These are phyloP conservation scores for Malurus alboscapulatus DNA, from an alignment of 2,113 vertebrate species.

Conservation along the genomic window DNA sequence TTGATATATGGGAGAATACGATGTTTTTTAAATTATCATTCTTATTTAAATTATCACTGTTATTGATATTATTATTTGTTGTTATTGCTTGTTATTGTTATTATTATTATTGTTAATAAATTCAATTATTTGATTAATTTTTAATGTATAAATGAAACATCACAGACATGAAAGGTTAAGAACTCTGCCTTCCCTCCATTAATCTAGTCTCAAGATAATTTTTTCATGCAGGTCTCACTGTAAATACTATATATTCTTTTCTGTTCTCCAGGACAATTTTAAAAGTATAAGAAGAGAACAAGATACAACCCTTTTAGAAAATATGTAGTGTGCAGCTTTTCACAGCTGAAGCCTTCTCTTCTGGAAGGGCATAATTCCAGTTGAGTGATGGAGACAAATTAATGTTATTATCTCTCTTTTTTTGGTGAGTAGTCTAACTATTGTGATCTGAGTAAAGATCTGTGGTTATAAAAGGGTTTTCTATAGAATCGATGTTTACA, in stretches of 20 bases:
- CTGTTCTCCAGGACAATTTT: neutral
- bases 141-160: neutral
- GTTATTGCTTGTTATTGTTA: neutral
- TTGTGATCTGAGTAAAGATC: neutral
- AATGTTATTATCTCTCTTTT: neutral
- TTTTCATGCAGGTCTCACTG: accelerated
- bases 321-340: neutral
- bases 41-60: neutral
- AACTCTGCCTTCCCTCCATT: neutral
- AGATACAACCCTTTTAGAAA: neutral
- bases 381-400: neutral
- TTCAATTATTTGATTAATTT: neutral
- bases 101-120: neutral
- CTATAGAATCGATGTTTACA: neutral
- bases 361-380: neutral
- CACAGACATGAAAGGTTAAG: neutral
- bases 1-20: accelerated
- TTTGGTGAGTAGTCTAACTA: neutral
- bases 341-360: neutral
- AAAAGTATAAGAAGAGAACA: neutral
- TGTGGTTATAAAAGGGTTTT: neutral
- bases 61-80: neutral
- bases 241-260: neutral
- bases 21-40: neutral
- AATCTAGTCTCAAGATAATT: neutral